Percentiles rank a stretch among this genome's conserved stretches.
Evolutionary conservation across 1,140 invertebrate genomes (phyloP).

Genomic region (Phymorhynchus buccinoides): DNA sequence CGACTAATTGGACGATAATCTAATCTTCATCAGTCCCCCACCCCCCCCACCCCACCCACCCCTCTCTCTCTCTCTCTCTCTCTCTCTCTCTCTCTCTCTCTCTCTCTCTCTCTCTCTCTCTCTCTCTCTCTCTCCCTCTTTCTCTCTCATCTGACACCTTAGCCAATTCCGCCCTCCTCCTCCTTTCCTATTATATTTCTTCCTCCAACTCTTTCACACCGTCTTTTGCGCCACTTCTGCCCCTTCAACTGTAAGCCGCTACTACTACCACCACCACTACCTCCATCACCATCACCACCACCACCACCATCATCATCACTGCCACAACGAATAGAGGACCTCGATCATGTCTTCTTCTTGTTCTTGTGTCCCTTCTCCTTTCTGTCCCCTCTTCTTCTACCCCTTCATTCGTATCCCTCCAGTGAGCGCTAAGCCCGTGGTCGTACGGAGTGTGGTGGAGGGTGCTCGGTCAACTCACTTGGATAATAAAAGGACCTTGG

Average conservation of each 20-base stretch:
- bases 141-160: not conserved
- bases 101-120: not conserved
- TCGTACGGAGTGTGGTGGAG: too few species aligned
- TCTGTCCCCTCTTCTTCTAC: not conserved
- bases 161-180: not conserved
- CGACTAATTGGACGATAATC: too few species aligned
- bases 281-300: not conserved
- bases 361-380: not conserved
- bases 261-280: slow-evolving; percentile 1
- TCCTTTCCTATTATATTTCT: not conserved
- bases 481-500: too few species aligned
- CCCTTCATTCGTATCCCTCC: not conserved
- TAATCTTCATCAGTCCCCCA: too few species aligned
- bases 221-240: not conserved
- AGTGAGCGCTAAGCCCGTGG: too few species aligned
- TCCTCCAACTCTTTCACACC: not conserved
- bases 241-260: too few species aligned
- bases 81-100: slow-evolving; percentile 6
- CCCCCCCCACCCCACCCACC: too few species aligned
- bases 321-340: too few species aligned
- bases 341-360: not conserved
- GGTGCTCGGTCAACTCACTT: too few species aligned
- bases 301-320: too few species aligned
- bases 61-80: not conserved
- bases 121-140: not conserved